These are phyloP conservation scores for Azorinus chamasolen DNA, from an alignment of 2,888 invertebrate species.

Conservation along the genomic window DNA sequence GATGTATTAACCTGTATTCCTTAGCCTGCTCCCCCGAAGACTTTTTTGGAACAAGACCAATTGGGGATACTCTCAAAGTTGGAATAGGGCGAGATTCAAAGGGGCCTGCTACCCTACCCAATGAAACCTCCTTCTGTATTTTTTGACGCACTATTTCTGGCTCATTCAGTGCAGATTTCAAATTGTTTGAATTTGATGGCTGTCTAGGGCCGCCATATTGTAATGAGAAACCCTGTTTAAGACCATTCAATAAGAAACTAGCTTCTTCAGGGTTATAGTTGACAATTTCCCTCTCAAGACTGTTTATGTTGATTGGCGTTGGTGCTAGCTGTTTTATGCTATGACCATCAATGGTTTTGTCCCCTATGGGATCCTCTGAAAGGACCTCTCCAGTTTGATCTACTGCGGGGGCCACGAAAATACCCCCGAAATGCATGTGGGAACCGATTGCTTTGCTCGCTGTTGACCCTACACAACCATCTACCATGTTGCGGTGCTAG, in stretches of 20 bases:
- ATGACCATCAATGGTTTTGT: too few species aligned
- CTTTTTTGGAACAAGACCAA: constrained; percentile 42
- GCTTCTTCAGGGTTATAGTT: background rate
- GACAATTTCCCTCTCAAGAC: background rate
- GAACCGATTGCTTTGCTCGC: too few species aligned
- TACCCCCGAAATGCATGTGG: too few species aligned
- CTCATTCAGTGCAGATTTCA: constrained; percentile 32
- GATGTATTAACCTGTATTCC: constrained; percentile 42
- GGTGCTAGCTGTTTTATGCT: too few species aligned
- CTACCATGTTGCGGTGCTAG: background rate
- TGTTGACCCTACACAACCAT: too few species aligned
- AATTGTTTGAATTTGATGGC: constrained; percentile 29
- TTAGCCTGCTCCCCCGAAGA: too few species aligned
- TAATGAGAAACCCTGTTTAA: constrained; percentile 42
- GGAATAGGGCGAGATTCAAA: constrained; percentile 12
- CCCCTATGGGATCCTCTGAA: too few species aligned
- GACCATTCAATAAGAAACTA: constrained; percentile 16
- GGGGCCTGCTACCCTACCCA: constrained; percentile 34
- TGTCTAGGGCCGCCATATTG: constrained; percentile 27
- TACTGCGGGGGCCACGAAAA: too few species aligned
- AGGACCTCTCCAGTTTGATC: too few species aligned
- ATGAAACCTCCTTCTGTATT: constrained; percentile 25
- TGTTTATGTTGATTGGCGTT: background rate
- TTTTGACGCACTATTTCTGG: constrained; percentile 21
- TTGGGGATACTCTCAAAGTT: constrained; percentile 25